Evolutionary conservation across 2,113 vertebrate genomes (phyloP).

Genomic region (Megaceryle maxima): DNA sequence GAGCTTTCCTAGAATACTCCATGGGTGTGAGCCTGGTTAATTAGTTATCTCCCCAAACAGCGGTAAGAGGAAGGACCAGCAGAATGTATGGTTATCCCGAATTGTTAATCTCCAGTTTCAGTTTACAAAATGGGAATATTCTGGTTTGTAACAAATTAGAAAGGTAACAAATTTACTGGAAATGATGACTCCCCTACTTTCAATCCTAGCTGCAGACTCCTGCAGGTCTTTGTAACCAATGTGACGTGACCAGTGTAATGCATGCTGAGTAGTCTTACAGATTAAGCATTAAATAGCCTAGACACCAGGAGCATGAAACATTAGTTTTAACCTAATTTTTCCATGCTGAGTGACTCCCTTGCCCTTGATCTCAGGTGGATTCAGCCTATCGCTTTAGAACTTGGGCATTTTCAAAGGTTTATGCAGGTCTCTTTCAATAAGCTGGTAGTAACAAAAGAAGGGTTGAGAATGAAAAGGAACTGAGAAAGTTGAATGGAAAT

Average conservation of each 20-base stretch:
- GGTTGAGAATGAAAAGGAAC: conserved; percentile 1
- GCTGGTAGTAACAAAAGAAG: conserved; percentile 4
- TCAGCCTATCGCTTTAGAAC: neutral
- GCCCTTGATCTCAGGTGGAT: neutral
- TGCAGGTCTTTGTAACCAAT: neutral
- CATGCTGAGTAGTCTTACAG: neutral
- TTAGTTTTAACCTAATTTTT: neutral
- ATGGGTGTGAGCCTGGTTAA: neutral
- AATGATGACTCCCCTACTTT: neutral
- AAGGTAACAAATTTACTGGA: neutral
- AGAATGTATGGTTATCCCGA: neutral
- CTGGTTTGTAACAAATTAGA: neutral
- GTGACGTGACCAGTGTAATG: neutral
- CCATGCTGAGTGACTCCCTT: neutral
- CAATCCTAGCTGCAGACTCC: neutral
- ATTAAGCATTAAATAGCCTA: neutral
- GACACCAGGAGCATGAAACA: neutral
- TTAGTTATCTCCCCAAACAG: neutral
- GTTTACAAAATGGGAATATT: neutral
- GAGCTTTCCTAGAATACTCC: neutral
- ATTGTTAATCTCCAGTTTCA: neutral
- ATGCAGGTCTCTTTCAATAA: neutral
- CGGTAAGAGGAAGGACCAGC: neutral
- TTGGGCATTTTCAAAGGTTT: neutral
- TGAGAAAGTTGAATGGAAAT: conserved; percentile 11